A percentile compares a stretch with the other conserved stretches of the same genome.
Evolutionary conservation across 2,888 invertebrate species (phyloP).

Genomic region (Pachycephus smyrnensis): DNA sequence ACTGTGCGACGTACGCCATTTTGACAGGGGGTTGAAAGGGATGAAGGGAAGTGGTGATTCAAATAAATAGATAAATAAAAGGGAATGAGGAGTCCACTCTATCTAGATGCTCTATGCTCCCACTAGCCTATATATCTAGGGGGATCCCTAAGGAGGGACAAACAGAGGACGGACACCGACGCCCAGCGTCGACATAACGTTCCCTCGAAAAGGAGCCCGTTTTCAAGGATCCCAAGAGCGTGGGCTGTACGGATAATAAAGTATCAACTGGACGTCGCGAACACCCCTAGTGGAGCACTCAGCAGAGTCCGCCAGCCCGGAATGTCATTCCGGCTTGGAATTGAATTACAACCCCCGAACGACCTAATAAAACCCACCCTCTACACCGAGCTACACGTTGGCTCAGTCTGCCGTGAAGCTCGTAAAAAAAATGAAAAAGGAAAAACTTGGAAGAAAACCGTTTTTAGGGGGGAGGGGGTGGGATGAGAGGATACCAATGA

Average conservation of each 20-base stretch:
- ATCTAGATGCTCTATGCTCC: background rate
- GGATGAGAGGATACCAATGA: background rate
- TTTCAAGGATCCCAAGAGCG: conserved; percentile 10
- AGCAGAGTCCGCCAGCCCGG: conserved; percentile 17
- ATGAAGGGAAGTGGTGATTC: background rate
- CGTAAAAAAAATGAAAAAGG: conserved; percentile 1
- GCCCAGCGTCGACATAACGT: background rate
- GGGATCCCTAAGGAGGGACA: background rate
- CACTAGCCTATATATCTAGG: background rate
- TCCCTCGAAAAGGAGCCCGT: conserved; percentile 14
- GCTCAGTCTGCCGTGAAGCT: conserved; percentile 30
- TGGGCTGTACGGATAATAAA: conserved; percentile 19
- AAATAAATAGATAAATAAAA: background rate
- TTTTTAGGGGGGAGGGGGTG: background rate
- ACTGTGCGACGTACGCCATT: background rate
- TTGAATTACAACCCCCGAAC: conserved; percentile 41
- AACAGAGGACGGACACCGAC: background rate
- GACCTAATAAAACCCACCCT: conserved; percentile 36
- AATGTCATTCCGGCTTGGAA: conserved; percentile 36
- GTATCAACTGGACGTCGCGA: conserved; percentile 22
- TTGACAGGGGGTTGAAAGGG: background rate
- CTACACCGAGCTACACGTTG: conserved; percentile 1
- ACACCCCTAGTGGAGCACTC: conserved; percentile 13
- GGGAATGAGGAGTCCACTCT: background rate
- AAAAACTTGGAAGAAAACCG: background rate